A percentile compares a stretch with the other conserved stretches of the same genome.
Evolutionary conservation across 2,113 vertebrate species (phyloP).

Genomic region (Myocastor coypus): DNA sequence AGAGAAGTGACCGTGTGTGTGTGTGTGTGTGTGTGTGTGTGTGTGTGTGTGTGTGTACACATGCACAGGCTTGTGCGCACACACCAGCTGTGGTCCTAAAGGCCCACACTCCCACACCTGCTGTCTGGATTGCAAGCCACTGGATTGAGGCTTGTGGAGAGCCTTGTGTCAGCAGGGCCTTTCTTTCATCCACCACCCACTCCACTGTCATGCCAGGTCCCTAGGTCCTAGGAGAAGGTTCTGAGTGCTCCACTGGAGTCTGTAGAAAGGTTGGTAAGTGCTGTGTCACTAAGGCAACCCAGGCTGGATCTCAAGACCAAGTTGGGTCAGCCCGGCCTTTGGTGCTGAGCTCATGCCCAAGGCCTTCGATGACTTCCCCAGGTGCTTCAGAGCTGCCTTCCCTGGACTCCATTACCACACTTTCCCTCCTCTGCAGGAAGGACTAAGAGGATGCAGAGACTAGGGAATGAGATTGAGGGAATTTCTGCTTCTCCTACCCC

Average conservation of each 20-base stretch:
- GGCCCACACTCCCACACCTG: neutral
- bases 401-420: neutral
- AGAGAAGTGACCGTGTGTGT: neutral
- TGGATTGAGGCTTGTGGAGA: neutral
- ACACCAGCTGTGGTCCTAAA: neutral
- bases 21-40: too few relatives aligned
- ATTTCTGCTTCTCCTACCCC: neutral
- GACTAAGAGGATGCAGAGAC: neutral
- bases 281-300: conserved; percentile 25
- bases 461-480: neutral
- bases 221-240: neutral
- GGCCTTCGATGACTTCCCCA: neutral
- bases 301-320: neutral
- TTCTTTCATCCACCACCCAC: neutral
- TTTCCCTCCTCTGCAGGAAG: neutral
- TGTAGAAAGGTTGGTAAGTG: neutral
- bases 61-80: too few relatives aligned
- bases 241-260: neutral
- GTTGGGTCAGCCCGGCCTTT: neutral
- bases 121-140: neutral
- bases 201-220: neutral
- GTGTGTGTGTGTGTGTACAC: too few relatives aligned
- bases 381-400: neutral
- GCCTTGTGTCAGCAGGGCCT: neutral
- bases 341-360: neutral